Evolutionary conservation across 2,888 invertebrate genomes (phyloP).

Genomic region (Agrochola lota): DNA sequence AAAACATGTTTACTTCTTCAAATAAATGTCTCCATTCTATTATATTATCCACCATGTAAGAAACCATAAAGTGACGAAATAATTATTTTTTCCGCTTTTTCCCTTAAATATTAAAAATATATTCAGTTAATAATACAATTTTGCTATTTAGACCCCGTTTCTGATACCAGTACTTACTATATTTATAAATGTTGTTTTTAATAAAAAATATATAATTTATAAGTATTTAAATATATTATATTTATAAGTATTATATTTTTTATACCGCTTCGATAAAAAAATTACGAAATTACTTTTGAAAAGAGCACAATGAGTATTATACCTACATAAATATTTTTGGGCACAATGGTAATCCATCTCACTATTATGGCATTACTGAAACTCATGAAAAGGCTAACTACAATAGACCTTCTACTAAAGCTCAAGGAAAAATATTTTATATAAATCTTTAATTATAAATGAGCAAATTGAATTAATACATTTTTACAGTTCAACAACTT

Average conservation of each 20-base stretch:
- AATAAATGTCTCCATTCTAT: too few relatives aligned
- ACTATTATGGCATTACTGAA: conserved; percentile 4
- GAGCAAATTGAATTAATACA: conserved; percentile 39
- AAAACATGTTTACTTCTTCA: not conserved
- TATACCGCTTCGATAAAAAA: not conserved
- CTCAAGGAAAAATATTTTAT: conserved; percentile 12
- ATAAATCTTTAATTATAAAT: conserved; percentile 16
- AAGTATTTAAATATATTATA: too few relatives aligned
- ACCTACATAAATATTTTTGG: not conserved
- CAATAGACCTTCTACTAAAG: not conserved
- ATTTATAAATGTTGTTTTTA: too few relatives aligned
- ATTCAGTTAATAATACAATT: too few relatives aligned
- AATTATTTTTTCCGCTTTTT: too few relatives aligned
- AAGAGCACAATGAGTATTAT: conserved; percentile 3
- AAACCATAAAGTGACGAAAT: not conserved
- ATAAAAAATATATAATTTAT: too few relatives aligned
- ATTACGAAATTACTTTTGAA: not conserved
- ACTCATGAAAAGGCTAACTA: not conserved
- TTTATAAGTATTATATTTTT: too few relatives aligned
- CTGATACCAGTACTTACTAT: too few relatives aligned
- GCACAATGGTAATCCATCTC: not conserved
- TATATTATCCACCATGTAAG: too few relatives aligned
- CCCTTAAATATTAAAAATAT: too few relatives aligned
- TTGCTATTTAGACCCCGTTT: too few relatives aligned
- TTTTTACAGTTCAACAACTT: conserved; percentile 38